A percentile compares a stretch with the other conserved stretches of the same genome.
These are phyloP conservation scores for Pemphredon lugubris DNA, from an alignment of 2,888 invertebrate species.

Conservation along the genomic window DNA sequence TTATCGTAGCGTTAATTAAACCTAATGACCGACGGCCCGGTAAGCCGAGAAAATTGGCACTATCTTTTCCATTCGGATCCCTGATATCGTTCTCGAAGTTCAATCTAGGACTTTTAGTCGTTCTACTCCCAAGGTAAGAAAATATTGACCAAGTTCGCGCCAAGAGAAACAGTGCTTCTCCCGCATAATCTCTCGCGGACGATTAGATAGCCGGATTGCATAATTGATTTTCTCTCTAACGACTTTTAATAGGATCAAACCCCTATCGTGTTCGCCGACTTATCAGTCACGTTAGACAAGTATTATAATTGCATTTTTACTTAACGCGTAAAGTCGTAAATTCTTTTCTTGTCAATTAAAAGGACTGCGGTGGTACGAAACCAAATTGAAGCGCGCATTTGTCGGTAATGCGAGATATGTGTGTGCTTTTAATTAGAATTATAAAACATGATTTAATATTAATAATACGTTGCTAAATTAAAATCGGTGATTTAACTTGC, in stretches of 20 bases:
- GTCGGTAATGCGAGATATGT: no score
- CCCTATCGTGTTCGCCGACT: no score
- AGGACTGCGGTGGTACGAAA: no score
- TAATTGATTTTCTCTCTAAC: slow-evolving; percentile 40
- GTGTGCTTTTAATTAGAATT: no score
- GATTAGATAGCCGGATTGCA: slow-evolving; percentile 57
- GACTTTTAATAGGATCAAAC: background rate
- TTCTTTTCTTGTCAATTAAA: no score
- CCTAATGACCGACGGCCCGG: slow-evolving; percentile 10
- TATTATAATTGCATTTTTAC: no score
- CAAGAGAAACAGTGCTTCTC: slow-evolving; percentile 21
- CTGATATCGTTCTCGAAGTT: slow-evolving; percentile 21
- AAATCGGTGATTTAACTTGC: no score
- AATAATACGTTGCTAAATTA: no score
- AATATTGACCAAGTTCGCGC: slow-evolving; percentile 54
- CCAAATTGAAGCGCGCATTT: no score
- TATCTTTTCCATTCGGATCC: slow-evolving; percentile 21
- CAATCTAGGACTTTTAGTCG: slow-evolving; percentile 26
- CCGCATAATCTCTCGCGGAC: slow-evolving; percentile 44
- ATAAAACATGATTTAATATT: no score
- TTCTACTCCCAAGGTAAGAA: slow-evolving; percentile 25
- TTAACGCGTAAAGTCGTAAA: no score
- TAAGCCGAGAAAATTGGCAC: slow-evolving; percentile 11
- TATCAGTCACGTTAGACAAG: no score
- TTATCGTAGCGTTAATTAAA: slow-evolving; percentile 50